These are phyloP conservation scores for Eurystomus glaucurus DNA, from an alignment of 2,797 vertebrate genomes.

Conservation along the genomic window DNA sequence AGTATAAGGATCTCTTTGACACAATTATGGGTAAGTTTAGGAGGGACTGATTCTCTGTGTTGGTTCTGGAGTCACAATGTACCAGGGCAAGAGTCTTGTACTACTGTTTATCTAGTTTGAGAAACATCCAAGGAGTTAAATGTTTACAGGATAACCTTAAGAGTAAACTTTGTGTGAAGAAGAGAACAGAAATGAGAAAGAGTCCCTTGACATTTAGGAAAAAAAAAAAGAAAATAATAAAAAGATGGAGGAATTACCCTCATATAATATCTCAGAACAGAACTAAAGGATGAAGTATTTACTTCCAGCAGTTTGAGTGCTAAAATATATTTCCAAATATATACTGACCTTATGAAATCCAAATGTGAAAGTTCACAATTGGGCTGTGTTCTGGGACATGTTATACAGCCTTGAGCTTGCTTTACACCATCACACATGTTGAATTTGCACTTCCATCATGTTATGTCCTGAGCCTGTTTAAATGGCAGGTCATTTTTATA, in stretches of 20 bases:
- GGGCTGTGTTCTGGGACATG: not conserved
- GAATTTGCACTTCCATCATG: not conserved
- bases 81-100: not conserved
- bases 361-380: not conserved
- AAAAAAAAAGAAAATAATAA: not conserved
- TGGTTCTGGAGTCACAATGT: not conserved
- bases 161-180: not conserved
- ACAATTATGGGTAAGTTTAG: not conserved
- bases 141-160: not conserved
- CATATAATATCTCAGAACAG: not conserved
- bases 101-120: not conserved
- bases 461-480: not conserved
- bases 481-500: not conserved
- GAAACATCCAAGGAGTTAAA: not conserved
- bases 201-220: not conserved
- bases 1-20: not conserved
- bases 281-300: not conserved
- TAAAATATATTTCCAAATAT: not conserved
- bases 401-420: not conserved
- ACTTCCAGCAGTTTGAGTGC: not conserved
- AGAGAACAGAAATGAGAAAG: not conserved
- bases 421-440: not conserved
- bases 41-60: accelerated
- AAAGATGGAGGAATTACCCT: not conserved
- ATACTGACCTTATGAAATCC: not conserved